Evolutionary conservation across 2,797 vertebrate genomes (phyloP).

Genomic region (Remorina albescens): DNA sequence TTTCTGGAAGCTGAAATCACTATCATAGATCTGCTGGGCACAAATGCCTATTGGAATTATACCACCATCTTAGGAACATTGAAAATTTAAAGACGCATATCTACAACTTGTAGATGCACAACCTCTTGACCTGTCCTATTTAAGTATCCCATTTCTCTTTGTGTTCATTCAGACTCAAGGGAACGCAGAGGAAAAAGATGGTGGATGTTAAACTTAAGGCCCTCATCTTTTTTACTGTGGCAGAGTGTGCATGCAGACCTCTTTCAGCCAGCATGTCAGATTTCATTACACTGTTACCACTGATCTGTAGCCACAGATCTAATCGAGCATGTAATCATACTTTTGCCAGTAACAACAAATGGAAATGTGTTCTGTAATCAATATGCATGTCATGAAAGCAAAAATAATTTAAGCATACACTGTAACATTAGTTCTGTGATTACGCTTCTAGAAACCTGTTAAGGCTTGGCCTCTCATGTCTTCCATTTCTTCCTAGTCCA

Average conservation of each 20-base stretch:
- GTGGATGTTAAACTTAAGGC: constrained; percentile 6
- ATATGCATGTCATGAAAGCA: constrained; percentile 51
- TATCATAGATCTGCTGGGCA: constrained; percentile 22
- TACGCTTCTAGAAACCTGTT: constrained; percentile 2
- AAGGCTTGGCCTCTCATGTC: not conserved
- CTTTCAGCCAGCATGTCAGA: constrained; percentile 56
- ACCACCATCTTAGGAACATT: constrained; percentile 41
- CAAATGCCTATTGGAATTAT: constrained; percentile 13
- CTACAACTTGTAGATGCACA: constrained; percentile 20
- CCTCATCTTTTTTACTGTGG: constrained; percentile 28
- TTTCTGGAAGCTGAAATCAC: constrained; percentile 20
- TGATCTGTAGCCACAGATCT: constrained; percentile 47
- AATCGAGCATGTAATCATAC: constrained; percentile 67
- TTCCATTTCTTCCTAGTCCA: constrained; percentile 12
- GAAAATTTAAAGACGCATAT: constrained; percentile 37
- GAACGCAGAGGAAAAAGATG: constrained; percentile 10
- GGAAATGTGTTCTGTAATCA: constrained; percentile 51
- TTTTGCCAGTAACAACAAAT: constrained; percentile 54
- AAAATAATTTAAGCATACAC: constrained; percentile 15
- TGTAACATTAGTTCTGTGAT: constrained; percentile 38
- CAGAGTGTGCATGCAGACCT: constrained; percentile 33
- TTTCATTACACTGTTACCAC: constrained; percentile 64
- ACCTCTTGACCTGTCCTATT: constrained; percentile 19
- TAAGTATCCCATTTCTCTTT: constrained; percentile 1
- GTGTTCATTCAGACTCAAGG: constrained; percentile 5